Base-by-base conservation (phyloP, 2,797 vertebrate genomes). In the Halcyon leucocephala region DNA sequence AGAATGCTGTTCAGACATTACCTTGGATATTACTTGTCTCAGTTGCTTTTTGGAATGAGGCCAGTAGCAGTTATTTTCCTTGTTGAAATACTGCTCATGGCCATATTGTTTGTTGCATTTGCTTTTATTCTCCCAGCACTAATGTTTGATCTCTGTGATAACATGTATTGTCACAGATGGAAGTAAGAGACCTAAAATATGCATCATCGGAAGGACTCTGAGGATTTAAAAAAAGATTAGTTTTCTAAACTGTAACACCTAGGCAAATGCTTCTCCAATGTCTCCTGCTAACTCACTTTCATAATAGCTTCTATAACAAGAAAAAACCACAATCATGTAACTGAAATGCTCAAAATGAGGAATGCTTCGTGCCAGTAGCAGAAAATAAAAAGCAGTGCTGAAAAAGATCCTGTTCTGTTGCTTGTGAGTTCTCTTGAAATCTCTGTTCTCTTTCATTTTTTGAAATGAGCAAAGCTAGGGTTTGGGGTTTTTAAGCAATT, bases 41-140 rank as follows among this genome's bases (percentile, higher is more conserved):
- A 49, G 24, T 91, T 98, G 92, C 61, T 72, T 97, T 96, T 94
- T 98, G 97, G 96, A 96, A 15, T 12, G 51, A 51, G 51, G 94
- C 97, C 96, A 98, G 48, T 19, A 85, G 74, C 57, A 64, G 57
- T 91, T 96, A 71, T 86, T 96, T 52, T 94, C 91, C 71, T 90
- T 93, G 84, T 76, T 87, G 65, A 94, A 94, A 39, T 76, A 78
- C 52, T 86, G 61, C 90, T 96, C 8, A 4, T 96, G 94, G 93
- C 85, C 46, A n/a, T 88, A 78, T 86, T 97, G 82, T 95, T 96
- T 19, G 3, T 62, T 81, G 58, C 33, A 49, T 84, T 95, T 0
- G 3, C 71, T 88, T 95, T 86, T 26, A 11, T 88, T 83, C 73
- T 96, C n/a, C 33, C 65, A 78, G 46, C 9, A 15, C 54, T 94